These are phyloP conservation scores for Hyperopisus bebe DNA, from an alignment of 2,113 vertebrate species.

Conservation along the genomic window DNA sequence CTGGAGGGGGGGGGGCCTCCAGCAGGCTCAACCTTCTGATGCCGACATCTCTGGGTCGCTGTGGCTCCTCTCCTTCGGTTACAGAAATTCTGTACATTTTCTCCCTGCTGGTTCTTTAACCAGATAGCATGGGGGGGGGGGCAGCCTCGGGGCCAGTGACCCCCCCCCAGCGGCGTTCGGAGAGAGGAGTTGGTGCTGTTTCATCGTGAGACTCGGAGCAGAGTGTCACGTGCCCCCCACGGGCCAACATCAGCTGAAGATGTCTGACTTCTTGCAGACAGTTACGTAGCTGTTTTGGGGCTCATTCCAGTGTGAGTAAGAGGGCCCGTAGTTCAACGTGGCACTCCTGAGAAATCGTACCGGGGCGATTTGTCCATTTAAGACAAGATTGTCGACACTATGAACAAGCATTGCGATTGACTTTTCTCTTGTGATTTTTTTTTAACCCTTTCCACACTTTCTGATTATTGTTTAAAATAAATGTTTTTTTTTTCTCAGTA, in stretches of 20 bases:
- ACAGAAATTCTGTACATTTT: neutral
- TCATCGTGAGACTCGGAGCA: neutral
- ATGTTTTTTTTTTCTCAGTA: conserved; percentile 40
- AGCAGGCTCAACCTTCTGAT: neutral
- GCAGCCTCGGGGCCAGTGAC: neutral
- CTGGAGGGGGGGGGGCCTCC: neutral
- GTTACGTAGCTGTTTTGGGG: neutral
- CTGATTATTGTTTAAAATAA: conserved; percentile 50
- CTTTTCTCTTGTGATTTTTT: conserved; percentile 38
- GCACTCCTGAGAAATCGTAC: neutral
- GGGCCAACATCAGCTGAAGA: neutral
- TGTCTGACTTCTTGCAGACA: neutral
- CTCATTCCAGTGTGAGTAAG: neutral
- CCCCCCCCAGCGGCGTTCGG: neutral
- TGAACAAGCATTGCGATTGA: conserved; percentile 26
- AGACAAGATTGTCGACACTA: neutral
- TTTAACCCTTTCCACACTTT: conserved; percentile 40
- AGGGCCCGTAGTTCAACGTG: neutral
- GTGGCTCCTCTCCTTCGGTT: neutral
- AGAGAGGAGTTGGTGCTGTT: neutral
- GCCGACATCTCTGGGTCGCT: neutral
- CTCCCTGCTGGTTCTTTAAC: neutral
- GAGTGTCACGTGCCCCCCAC: neutral
- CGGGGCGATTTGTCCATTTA: neutral
- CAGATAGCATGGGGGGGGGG: neutral